Conservation (phyloP, 2,888 invertebrate species). For the Cloeon dipterum region DNA sequence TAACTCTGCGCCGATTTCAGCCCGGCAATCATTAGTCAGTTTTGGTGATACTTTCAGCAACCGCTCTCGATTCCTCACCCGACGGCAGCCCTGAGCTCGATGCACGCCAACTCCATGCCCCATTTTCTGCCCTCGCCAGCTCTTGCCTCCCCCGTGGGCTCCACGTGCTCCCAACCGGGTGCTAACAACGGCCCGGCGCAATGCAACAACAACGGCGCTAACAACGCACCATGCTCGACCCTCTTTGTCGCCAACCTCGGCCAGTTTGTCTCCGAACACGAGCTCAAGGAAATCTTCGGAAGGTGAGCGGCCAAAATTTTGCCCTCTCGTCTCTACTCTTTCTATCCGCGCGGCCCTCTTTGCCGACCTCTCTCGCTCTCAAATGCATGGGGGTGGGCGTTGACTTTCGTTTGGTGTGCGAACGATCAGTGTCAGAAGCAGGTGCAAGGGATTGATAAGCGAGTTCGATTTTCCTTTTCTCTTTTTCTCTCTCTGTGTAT, state of each 20-base stretch:
- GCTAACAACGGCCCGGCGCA: slow-evolving; percentile 15
- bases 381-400: too few species aligned
- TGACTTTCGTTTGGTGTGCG: too few species aligned
- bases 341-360: too few species aligned
- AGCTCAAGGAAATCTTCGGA: slow-evolving; percentile 94
- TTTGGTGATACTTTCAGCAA: slow-evolving; percentile 23
- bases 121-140: slow-evolving; percentile 85
- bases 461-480: too few species aligned
- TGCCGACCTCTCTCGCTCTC: too few species aligned
- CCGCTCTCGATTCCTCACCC: slow-evolving; percentile 35
- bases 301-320: slow-evolving; percentile 47
- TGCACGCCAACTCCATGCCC: slow-evolving; percentile 39
- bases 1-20: too few species aligned
- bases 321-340: too few species aligned
- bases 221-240: slow-evolving; percentile 82
- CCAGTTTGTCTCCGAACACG: slow-evolving; percentile 93
- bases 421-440: too few species aligned
- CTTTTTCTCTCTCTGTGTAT: too few species aligned
- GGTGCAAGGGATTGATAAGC: too few species aligned
- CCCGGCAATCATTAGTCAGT: too few species aligned
- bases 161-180: slow-evolving; percentile 44
- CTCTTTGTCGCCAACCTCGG: slow-evolving; percentile 97
- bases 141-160: slow-evolving; percentile 68
- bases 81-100: slow-evolving; percentile 35
- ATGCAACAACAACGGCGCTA: slow-evolving; percentile 18